Evolutionary conservation across 1,140 invertebrate genomes (phyloP).

Genomic region (Drosophila sp.): DNA sequence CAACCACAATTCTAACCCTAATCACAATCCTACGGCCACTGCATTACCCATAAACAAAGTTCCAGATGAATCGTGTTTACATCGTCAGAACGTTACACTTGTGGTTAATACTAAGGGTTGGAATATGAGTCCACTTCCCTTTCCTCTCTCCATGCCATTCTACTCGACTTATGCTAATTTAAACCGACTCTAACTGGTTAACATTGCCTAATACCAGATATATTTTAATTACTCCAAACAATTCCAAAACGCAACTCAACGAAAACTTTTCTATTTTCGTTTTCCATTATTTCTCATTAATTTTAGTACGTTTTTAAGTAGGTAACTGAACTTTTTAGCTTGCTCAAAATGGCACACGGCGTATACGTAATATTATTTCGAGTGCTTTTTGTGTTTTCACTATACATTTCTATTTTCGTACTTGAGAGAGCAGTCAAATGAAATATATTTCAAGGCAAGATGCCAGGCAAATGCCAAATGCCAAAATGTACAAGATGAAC

Average conservation of each 20-base stretch:
- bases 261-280: not conserved
- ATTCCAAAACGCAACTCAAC: not conserved
- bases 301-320: constrained; percentile 15
- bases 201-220: constrained; percentile 8
- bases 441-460: constrained; percentile 54
- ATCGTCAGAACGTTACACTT: constrained; percentile 16
- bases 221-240: constrained; percentile 16
- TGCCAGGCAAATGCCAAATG: constrained; percentile 35
- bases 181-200: constrained; percentile 33
- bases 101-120: constrained; percentile 52
- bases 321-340: constrained; percentile 27
- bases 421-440: constrained; percentile 1
- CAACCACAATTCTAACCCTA: not conserved
- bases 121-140: too few relatives aligned
- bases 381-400: constrained; percentile 27
- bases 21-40: constrained; percentile 1
- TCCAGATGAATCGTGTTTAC: constrained; percentile 55
- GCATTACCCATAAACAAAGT: constrained; percentile 30
- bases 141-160: not conserved
- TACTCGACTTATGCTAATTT: constrained; percentile 8
- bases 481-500: constrained; percentile 1
- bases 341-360: constrained; percentile 18
- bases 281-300: not conserved
- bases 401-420: constrained; percentile 44
- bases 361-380: constrained; percentile 16